Percentiles rank a stretch among this genome's conserved stretches.
Conservation (phyloP, 2,888 invertebrate genomes). For the Microdon myrmicae region DNA sequence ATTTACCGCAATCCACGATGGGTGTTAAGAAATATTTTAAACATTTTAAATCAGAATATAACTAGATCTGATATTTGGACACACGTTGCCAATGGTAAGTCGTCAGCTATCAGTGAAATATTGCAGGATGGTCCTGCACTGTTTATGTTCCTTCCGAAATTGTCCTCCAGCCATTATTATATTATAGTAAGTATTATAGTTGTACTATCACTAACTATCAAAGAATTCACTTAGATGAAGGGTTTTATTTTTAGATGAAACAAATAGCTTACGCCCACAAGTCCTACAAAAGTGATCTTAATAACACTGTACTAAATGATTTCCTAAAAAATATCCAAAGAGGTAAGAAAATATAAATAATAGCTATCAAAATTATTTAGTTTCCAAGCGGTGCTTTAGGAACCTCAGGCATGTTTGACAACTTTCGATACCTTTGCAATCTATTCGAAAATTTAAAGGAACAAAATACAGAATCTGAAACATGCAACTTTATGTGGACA, state of each 20-base stretch:
- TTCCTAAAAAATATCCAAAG: slow-evolving; percentile 15
- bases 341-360: slow-evolving; percentile 12
- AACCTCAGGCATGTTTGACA: too few relatives aligned
- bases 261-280: slow-evolving; percentile 28
- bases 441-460: too few relatives aligned
- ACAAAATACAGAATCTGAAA: too few relatives aligned
- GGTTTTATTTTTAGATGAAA: slow-evolving; percentile 24
- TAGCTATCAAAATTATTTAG: background rate
- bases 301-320: slow-evolving; percentile 23
- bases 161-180: slow-evolving; percentile 74
- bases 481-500: too few relatives aligned
- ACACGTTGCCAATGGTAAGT: slow-evolving; percentile 78
- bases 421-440: too few relatives aligned
- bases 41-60: slow-evolving; percentile 74
- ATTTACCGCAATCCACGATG: slow-evolving; percentile 69
- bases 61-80: slow-evolving; percentile 75
- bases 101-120: slow-evolving; percentile 74
- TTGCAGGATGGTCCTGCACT: slow-evolving; percentile 78
- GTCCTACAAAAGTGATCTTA: slow-evolving; percentile 12
- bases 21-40: slow-evolving; percentile 68
- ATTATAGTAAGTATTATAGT: slow-evolving; percentile 67
- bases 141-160: slow-evolving; percentile 81
- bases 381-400: too few relatives aligned
- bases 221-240: background rate
- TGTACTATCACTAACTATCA: too few relatives aligned